These are phyloP conservation scores for Chelon auratus DNA, from an alignment of 2,797 vertebrate genomes.

Conservation along the genomic window DNA sequence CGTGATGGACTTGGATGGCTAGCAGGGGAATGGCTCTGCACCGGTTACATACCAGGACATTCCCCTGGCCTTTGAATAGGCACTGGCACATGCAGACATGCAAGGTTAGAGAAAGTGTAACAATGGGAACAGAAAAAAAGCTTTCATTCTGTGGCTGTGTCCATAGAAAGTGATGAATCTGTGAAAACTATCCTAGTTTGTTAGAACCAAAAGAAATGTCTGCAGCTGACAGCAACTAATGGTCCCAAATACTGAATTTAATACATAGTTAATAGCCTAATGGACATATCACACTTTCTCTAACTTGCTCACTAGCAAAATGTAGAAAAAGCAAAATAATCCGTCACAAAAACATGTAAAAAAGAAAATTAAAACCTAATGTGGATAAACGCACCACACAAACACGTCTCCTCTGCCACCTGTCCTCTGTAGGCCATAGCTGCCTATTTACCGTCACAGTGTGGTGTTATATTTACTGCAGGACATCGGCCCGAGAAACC, in stretches of 20 bases:
- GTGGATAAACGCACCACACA: background rate
- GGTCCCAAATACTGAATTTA: background rate
- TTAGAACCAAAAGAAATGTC: background rate
- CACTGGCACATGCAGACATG: background rate
- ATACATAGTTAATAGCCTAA: background rate
- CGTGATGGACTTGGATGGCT: conserved; percentile 58
- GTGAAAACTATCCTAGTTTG: background rate
- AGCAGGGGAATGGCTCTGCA: conserved; percentile 50
- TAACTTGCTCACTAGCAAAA: background rate
- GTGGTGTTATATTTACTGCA: conserved; percentile 43
- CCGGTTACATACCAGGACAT: conserved; percentile 64
- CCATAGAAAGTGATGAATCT: background rate
- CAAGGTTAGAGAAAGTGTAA: conserved; percentile 10
- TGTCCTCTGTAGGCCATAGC: background rate
- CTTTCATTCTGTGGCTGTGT: background rate
- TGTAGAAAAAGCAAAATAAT: background rate
- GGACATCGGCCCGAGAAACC: conserved; percentile 40
- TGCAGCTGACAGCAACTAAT: background rate
- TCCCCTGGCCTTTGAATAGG: conserved; percentile 43
- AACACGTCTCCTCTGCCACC: background rate
- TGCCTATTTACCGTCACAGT: conserved; percentile 39
- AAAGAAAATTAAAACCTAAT: background rate
- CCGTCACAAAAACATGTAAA: background rate
- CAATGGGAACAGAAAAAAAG: conserved; percentile 1
- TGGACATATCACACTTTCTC: background rate